Base-by-base conservation (phyloP, 1,140 invertebrate genomes). In the Drosophila malerkotliana region DNA sequence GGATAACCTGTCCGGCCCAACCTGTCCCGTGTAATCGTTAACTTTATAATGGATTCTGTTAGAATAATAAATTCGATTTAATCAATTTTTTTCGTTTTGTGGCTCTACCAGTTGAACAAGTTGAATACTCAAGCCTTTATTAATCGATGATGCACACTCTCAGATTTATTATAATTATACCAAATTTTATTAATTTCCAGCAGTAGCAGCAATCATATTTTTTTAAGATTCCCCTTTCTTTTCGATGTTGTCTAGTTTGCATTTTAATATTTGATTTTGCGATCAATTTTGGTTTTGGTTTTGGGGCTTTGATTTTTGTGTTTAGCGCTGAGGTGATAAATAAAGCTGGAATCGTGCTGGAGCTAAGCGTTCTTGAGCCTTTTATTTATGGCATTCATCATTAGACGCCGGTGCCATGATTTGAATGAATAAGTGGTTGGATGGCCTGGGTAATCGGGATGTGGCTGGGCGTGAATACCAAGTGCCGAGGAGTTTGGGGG, bases 321-420 rank as follows among this genome's bases (percentile, higher is more conserved):
- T 39, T 69, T 69, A 69, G 66, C 63, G 57, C 48, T 12, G n/a
- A 10, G 10, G 66, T 60, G 66, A 72, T 72, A 72, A 72, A 60
- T 72, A 72, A 53, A 47, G 24, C 54, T 53, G 41, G 21, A 69
- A 57, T 69, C 62, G 56, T 75, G 55, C 49, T 56, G 9, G 45
- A 32, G 24, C 45, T n/a, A 32, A 32, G 30, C 53, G 61, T 57
- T 72, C 74, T 66, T 79, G 54, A 49, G 37, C 58, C 62, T 67
- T 77, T 81, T 68, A 78, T 78, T 64, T 78, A 72, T 72, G 77
- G 64, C 77, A 64, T 80, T 66, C 68, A 78, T 74, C 79, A 82
- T 79, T 82, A 78, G 79, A 74, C 58, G 61, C 34, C 54, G 34
- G 34, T 34, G 39, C 54, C 79, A 79, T 82, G 79, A 79, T 79